Evolutionary conservation across 2,888 invertebrate species (phyloP), one percentile per base, ranked within the genome.

Genomic region (Automeris io): DNA sequence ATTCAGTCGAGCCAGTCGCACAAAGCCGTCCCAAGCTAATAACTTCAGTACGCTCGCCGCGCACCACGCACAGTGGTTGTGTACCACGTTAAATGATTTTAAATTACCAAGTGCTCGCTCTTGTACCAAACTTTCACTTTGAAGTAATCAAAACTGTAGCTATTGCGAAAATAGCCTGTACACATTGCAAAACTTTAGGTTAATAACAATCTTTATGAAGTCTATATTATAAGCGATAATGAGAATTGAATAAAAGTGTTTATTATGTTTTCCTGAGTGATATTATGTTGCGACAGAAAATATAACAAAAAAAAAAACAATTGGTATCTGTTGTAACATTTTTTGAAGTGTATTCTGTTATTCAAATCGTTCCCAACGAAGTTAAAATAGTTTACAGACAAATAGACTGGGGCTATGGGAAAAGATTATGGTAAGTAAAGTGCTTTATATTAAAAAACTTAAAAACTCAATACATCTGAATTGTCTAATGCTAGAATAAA

Each of bases 351-450:
- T 12, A n/a, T 23, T 34, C 4, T 21, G 23, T 6, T 16, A 3
- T 34, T 22, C 11, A n/a, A 13, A 18, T 12, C 6, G 8, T 34
- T 23, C 12, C 23, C 13, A 16, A 5, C 8, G 8, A 9, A 16
- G 16, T 29, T 2, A 16, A 13, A 2, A 16, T 8, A 16, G 16
- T 29, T 21, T 16, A 9, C 25, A 13, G 26, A 21, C 5, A 11
- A 2, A 8, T 29, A 9, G 3, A 26, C 9, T 26, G n/a, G 13
- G 13, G 29, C 39, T 26, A 80, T 80, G 80, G 72, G 70, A 39
- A 78, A 79, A 58, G 73, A 75, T 52, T 78, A 73, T 45, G 80
- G 80, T 80, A 52, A 63, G 72, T 64, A 43, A 29, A 26, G n/a
- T 29, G 2, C 3, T 16, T n/a, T n/a, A n/a, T n/a, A n/a, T n/a